Evolutionary conservation across 2,113 vertebrate genomes (phyloP).

Genomic region (Chloebia gouldiae): DNA sequence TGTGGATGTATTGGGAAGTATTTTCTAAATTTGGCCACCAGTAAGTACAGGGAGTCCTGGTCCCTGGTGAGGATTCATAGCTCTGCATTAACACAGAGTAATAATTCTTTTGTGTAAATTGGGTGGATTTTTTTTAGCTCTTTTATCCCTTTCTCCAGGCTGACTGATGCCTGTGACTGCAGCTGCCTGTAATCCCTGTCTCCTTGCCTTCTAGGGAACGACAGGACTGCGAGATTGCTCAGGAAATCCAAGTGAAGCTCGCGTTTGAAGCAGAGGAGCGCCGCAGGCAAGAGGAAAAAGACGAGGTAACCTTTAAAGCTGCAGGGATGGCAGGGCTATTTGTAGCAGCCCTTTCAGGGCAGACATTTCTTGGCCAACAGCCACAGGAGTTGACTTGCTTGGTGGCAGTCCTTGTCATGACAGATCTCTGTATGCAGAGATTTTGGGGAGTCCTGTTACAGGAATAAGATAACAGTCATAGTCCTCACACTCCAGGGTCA

Average conservation of each 20-base stretch:
- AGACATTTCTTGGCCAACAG: neutral
- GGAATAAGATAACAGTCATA: neutral
- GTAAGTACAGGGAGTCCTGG: neutral
- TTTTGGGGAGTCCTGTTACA: neutral
- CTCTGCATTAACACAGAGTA: neutral
- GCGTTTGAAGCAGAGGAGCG: constrained; percentile 87
- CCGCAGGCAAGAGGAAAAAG: constrained; percentile 89
- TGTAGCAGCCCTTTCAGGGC: neutral
- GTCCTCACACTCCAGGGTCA: neutral
- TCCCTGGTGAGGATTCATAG: neutral
- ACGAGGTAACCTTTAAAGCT: constrained; percentile 77
- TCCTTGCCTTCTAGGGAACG: constrained; percentile 79
- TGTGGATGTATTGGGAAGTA: neutral
- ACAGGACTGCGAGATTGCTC: constrained; percentile 91
- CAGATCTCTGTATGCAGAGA: neutral
- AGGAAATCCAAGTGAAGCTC: constrained; percentile 93
- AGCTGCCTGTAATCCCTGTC: neutral
- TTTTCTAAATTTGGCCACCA: neutral
- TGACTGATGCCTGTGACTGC: neutral
- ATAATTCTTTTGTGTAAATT: neutral
- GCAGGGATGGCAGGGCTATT: neutral
- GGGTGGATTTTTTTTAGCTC: neutral
- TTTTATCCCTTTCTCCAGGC: neutral
- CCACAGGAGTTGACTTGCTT: neutral
- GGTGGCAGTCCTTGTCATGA: neutral